Base-by-base conservation (phyloP, 2,888 invertebrate species). In the Lasioglossum figueresi region DNA sequence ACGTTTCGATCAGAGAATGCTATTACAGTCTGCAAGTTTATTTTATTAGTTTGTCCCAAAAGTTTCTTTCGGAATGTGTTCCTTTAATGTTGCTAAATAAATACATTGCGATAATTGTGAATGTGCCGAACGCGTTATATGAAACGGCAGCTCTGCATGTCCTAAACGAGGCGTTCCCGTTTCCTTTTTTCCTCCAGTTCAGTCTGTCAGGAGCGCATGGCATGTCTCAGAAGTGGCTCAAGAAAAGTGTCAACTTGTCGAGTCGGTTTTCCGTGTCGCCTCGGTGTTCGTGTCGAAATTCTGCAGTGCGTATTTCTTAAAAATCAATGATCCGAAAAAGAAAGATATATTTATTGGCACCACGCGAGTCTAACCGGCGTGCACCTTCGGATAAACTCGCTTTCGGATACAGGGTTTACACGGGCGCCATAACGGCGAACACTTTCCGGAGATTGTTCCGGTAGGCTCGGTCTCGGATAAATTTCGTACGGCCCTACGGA, bases 381-480 rank as follows among this genome's bases (percentile, higher is more conserved):
- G 34, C 19, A 27, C 34, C n/a, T 19, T 14, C 59, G 1, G 19
- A 56, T 56, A 56, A 23, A 56, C n/a, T n/a, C 56, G 8, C 23
- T 52, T 52, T n/a, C n/a, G 40, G 74, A 68, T 40, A 40, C 16
- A n/a, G 37, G 34, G 66, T 16, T 19, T 34, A 68, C 73, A 70
- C 59, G 66, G 40, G 63, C 56, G 68, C 19, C 70, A 27, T 80
- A 63, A 45, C 52, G 37, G 48, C 45, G 52, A 48, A 14, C 63
- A 48, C 34, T 66, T 76, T 31, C 48, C 40, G 10, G 19, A 68
- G 43, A 82, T 31, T 27, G n/a, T 77, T 70, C 74, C 52, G 34
- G 23, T 79, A 83, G 84, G 83, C 75, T 63, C 66, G 68, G 34
- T 4, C 66, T 43, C 75, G 73, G 73, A 76, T 70, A 79, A 85